Evolutionary conservation across 1,140 invertebrate species (phyloP).

Genomic region (Lamellibrachia luymesi): DNA sequence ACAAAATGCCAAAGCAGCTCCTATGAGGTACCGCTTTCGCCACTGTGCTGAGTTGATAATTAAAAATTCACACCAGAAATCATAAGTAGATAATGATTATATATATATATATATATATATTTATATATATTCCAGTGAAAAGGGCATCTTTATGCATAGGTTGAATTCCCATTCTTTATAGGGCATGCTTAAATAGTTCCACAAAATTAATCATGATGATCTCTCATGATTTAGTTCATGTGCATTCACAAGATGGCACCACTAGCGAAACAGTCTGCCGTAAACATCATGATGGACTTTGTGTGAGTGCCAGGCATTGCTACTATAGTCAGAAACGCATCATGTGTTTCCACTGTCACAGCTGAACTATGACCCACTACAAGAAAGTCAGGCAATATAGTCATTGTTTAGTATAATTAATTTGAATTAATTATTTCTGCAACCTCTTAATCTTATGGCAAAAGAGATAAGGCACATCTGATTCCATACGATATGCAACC

Average conservation of each 20-base stretch:
- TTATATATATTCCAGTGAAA: not conserved
- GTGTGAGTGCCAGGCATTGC: not conserved
- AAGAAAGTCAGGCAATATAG: not conserved
- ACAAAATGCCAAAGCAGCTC: too few species aligned
- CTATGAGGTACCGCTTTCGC: too few species aligned
- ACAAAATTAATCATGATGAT: too few species aligned
- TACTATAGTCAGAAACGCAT: not conserved
- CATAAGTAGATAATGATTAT: not conserved
- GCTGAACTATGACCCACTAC: not conserved
- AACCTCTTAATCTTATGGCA: not conserved
- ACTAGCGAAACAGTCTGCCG: not conserved
- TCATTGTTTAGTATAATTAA: not conserved
- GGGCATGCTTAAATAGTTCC: too few species aligned
- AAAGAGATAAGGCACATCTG: too few species aligned
- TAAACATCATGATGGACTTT: not conserved
- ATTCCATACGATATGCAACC: too few species aligned
- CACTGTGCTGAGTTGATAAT: too few species aligned
- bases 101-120: not conserved
- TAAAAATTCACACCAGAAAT: too few species aligned
- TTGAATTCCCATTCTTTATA: too few species aligned
- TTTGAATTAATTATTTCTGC: not conserved
- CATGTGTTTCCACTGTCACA: not conserved
- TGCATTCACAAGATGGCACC: not conserved
- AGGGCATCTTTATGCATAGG: not conserved
- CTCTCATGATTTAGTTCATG: not conserved